These are phyloP conservation scores for Allygus modestus DNA, from an alignment of 2,888 invertebrate species.

Conservation along the genomic window DNA sequence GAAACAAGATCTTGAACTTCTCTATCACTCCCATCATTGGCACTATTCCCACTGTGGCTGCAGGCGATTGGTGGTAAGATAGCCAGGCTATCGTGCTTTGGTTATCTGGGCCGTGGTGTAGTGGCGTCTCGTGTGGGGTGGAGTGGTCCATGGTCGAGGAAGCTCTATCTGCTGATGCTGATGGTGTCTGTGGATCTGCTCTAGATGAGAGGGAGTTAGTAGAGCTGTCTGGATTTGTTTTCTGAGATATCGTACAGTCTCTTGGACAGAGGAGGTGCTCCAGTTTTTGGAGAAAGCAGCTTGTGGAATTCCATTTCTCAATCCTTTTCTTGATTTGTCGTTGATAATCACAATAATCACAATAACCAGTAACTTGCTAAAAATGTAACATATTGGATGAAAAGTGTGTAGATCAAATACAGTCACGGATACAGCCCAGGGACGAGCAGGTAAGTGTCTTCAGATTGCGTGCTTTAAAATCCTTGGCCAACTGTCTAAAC, in stretches of 20 bases:
- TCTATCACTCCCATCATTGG: not conserved
- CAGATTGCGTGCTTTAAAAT: not conserved
- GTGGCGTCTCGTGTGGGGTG: not conserved
- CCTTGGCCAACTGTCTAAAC: not conserved
- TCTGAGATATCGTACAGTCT: not conserved
- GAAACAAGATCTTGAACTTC: not conserved
- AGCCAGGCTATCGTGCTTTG: not conserved
- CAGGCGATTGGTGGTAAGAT: not conserved
- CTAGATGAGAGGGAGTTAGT: not conserved
- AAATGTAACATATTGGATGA: not conserved
- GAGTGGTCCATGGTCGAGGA: not conserved
- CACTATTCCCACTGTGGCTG: constrained; percentile 6
- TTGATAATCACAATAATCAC: not conserved
- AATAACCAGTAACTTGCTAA: not conserved
- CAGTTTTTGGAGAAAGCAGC: not conserved
- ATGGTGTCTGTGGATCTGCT: not conserved
- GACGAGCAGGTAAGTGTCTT: not conserved
- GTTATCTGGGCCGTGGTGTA: not conserved
- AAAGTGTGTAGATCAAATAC: not conserved
- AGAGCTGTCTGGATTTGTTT: not conserved
- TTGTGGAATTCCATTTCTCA: not conserved
- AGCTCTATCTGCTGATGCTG: not conserved
- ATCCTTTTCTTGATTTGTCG: not conserved
- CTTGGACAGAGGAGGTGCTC: not conserved
- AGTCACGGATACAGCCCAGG: constrained; percentile 2